Base-by-base conservation (phyloP, 2,797 vertebrate genomes). In the Geotrypetes seraphini region DNA sequence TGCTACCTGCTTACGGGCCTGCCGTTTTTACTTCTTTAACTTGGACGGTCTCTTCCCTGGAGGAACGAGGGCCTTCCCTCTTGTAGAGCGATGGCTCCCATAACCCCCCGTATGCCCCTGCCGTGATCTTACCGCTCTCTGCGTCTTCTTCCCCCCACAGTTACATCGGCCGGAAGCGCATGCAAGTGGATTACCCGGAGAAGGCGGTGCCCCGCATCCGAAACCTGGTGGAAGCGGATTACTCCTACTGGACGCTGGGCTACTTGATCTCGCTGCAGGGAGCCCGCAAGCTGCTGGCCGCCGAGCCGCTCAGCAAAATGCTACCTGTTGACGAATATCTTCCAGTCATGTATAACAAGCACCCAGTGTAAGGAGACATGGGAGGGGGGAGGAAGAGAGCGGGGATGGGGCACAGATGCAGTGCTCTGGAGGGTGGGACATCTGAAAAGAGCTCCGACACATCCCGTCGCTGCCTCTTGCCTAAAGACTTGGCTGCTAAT, bases 291-390 rank as follows among this genome's bases (percentile, higher is more conserved):
- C 86, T 96, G 34, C 50, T 96, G 31, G 76, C 71, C 1, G 89
- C 85, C 7, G 63, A 79, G 46, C 92, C 92, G 0, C 71, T 96
- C 3, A 61, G 68, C 48, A 89, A 57, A 59, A 81, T 96, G 69
- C 53, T 96, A 31, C 92, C 92, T 0, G 92, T 95, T 3, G 92
- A 96, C 0, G 92, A 96, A 56, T 96, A 95, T 47, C 86, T 96
- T 32, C 92, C 92, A 0, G 69, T 96, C 39, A 96, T 96, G 92
- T 96, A 71, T 43, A 78, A 94, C 57, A 94, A 93, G 49, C 92
- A 96, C 34, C 92, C 92, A 8, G 69, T 89, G 92, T 96, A 77
- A 79, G 92, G 64, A 8, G 40, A 11, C 45, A 8, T 8, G 24
- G 12, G 3, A 2, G 5, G 3, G 13, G 9, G 10, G 11, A 6